Evolutionary conservation across 2,113 vertebrate genomes (phyloP).

Genomic region (Macrotis lagotis): DNA sequence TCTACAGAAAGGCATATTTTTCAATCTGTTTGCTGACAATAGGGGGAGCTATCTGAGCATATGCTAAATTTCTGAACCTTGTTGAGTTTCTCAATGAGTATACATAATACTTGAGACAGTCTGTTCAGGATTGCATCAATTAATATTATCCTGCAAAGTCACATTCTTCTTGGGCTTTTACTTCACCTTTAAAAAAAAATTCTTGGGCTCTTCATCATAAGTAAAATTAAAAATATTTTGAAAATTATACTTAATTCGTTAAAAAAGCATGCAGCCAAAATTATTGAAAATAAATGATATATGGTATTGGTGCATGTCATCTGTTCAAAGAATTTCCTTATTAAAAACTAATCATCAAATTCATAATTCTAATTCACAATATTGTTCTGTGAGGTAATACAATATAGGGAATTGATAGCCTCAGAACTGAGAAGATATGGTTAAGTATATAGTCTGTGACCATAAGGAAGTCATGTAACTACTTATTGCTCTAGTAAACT

Average conservation of each 20-base stretch:
- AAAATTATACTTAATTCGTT: neutral
- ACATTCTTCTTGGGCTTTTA: neutral
- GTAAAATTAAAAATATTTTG: neutral
- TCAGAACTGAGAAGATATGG: neutral
- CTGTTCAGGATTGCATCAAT: neutral
- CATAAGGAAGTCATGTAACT: neutral
- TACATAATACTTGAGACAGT: neutral
- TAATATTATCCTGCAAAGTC: neutral
- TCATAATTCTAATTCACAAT: neutral
- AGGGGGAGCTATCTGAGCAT: neutral
- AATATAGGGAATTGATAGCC: neutral
- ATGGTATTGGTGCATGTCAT: neutral
- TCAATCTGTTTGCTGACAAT: neutral
- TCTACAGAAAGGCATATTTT: neutral
- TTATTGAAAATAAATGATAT: neutral
- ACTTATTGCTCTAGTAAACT: neutral
- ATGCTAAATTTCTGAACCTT: neutral
- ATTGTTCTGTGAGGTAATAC: neutral
- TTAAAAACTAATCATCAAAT: neutral
- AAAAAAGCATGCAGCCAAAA: neutral
- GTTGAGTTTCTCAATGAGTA: neutral
- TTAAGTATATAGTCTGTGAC: neutral
- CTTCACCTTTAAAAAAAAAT: neutral
- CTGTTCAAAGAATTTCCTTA: neutral
- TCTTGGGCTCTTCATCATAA: neutral